These are phyloP conservation scores for mouse (Mus musculus) DNA, from an alignment of 2,113 vertebrate species.

Conservation along the genomic window DNA sequence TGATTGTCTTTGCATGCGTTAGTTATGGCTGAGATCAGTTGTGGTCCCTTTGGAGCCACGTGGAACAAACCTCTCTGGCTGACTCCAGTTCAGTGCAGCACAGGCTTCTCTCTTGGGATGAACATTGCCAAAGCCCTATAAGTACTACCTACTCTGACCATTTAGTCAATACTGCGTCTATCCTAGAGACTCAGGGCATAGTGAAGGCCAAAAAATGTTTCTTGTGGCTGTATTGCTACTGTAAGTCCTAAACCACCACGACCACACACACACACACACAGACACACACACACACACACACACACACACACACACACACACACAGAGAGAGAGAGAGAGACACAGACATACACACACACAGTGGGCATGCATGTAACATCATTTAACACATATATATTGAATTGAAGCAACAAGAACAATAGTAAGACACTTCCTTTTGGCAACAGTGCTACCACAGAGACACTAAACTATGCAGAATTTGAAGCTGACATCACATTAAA, in stretches of 20 bases:
- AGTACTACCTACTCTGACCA: neutral
- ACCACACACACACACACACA: neutral
- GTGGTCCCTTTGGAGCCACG: neutral
- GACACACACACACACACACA: neutral
- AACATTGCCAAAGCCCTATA: rapidly evolving
- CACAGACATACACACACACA: neutral
- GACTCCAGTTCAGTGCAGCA: neutral
- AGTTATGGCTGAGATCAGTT: neutral
- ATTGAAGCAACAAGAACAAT: neutral
- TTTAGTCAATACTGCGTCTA: neutral
- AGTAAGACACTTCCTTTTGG: neutral
- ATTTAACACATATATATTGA: neutral
- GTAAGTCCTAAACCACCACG: neutral
- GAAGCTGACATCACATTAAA: neutral
- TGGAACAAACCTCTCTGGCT: neutral
- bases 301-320: neutral
- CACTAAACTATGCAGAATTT: neutral
- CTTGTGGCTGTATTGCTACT: neutral
- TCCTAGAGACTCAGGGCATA: neutral
- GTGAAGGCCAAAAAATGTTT: neutral
- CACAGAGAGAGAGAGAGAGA: no score
- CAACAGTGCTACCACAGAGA: neutral
- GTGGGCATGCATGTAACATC: neutral
- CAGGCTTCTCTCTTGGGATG: neutral
- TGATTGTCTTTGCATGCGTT: neutral